Evolutionary conservation across 2,888 invertebrate genomes (phyloP), one percentile per base, ranked within the genome.

Genomic region (Scrobipalpa atriplicella): DNA sequence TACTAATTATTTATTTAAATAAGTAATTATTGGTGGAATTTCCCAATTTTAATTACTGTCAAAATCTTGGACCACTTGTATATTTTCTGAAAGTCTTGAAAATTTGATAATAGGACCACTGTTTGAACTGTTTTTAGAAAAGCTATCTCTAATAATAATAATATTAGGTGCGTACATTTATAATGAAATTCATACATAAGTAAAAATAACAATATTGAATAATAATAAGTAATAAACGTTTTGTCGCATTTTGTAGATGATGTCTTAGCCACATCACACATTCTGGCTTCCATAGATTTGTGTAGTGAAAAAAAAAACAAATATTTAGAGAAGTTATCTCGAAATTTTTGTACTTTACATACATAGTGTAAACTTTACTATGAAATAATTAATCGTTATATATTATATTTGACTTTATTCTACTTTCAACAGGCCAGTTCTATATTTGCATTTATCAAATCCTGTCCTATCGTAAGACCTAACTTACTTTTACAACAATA

Each of bases 271-370:
- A 76, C 78, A 74, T 81, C 82, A 80, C 84, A 81, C 72, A 72
- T 84, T 87, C 89, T 88, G 92, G 91, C 91, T 92, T 92, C 91
- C 91, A 92, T 90, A 90, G 89, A 80, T 85, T 89, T 82, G 85
- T 80, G 86, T 88, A 89, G 86, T 71, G 69, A 75, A 62, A 74
- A 68, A 66, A 68, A 65, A 65, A n/a, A 69, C 67, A 69, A 64
- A 65, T 64, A 63, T 66, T 64, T 65, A 67, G 43, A 58, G 39
- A 67, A 68, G 47, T 61, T 54, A 36, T 68, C 64, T 68, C 64
- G 47, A 68, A 63, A 64, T 43, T 86, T 87, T 90, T 90, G 82
- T 90, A 89, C 84, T 85, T 84, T 83, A 85, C 77, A 84, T 85
- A 84, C 69, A 76, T 75, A 73, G 73, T 64, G 67, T 70, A 72